Conservation (phyloP, 1,140 invertebrate species). For the Aphelenchoides besseyi region DNA sequence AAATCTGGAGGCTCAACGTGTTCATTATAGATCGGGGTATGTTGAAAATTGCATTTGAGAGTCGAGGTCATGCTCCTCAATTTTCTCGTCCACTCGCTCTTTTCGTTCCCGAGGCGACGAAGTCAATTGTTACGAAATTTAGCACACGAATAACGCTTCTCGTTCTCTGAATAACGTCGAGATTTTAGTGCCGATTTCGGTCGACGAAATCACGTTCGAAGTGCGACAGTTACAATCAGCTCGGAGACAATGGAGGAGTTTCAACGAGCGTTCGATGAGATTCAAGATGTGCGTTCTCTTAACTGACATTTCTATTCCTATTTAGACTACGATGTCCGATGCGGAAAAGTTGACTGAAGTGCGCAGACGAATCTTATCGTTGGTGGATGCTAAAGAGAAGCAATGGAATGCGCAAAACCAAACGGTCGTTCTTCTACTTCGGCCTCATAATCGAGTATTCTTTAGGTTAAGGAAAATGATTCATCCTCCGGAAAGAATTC, state of each 20-base stretch:
- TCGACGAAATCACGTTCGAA: background rate
- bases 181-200: background rate
- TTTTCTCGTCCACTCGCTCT: background rate
- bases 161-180: background rate
- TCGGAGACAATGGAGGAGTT: slow-evolving; percentile 9
- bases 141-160: background rate
- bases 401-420: slow-evolving; percentile 2
- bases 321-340: background rate
- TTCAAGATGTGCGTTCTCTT: background rate
- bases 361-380: background rate
- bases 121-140: background rate
- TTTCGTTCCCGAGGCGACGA: background rate
- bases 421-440: background rate
- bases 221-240: background rate
- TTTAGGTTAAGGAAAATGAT: background rate
- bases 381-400: slow-evolving; percentile 6
- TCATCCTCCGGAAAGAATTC: background rate
- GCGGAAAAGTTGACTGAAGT: background rate
- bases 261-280: background rate
- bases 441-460: background rate
- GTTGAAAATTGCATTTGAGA: background rate
- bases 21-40: background rate
- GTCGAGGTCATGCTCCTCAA: background rate
- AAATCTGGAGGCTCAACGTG: slow-evolving; percentile 5
- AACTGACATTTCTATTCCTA: background rate